Percentiles rank a stretch among this genome's conserved stretches.
phyloP scores from a whole-genome alignment of 2,113 vertebrate species.

The Marmota flaviventris region DNA sequence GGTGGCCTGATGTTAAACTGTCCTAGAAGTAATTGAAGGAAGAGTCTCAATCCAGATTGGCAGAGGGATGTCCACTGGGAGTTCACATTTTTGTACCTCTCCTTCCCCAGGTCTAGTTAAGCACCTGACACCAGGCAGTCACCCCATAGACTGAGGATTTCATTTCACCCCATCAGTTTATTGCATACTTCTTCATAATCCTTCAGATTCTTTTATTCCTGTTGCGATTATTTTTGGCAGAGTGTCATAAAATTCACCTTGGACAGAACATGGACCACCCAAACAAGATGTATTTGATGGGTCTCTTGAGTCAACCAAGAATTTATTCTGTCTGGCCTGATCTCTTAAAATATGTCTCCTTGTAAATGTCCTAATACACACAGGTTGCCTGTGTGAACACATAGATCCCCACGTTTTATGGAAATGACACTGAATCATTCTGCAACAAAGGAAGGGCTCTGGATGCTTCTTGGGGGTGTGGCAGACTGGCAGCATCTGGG shows the following conservation, averaged over 20 bases:
- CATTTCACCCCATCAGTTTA: background rate
- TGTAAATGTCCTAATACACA: conserved; percentile 48
- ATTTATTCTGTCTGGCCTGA: conserved; percentile 1
- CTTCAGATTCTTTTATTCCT: background rate
- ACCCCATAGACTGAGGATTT: background rate
- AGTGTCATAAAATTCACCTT: background rate
- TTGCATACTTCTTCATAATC: background rate
- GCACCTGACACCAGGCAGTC: background rate
- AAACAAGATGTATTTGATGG: background rate
- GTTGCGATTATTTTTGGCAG: background rate
- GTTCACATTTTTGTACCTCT: background rate
- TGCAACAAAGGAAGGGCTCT: conserved; percentile 80
- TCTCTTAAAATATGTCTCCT: conserved; percentile 59
- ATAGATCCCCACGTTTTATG: conserved; percentile 70
- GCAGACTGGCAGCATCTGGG: conserved; percentile 75
- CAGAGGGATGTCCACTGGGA: background rate
- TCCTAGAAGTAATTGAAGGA: background rate
- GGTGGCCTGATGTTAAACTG: background rate
- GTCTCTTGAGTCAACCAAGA: conserved; percentile 37
- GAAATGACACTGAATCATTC: conserved; percentile 81
- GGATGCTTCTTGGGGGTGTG: conserved; percentile 83
- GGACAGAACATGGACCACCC: background rate
- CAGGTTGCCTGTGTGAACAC: conserved; percentile 59
- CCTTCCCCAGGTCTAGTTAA: background rate
- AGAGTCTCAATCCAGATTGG: conserved; percentile 12